These are phyloP conservation scores for Arge pagana DNA, from an alignment of 2,888 invertebrate genomes.

Conservation along the genomic window DNA sequence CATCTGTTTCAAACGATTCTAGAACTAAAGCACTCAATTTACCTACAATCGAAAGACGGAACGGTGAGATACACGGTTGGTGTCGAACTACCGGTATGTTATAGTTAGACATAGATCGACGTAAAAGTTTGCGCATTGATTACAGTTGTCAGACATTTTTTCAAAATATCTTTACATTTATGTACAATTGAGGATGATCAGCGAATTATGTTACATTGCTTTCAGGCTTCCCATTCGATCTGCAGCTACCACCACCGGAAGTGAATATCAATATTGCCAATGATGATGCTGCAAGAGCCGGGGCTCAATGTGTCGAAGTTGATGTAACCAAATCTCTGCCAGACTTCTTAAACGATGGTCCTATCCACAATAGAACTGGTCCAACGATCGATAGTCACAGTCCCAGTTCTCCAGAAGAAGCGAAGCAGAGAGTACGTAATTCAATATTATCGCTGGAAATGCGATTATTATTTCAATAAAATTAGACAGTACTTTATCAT, in stretches of 20 bases:
- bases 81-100: constrained; percentile 40
- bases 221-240: constrained; percentile 49
- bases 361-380: constrained; percentile 61
- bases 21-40: constrained; percentile 33
- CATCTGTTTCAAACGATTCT: neutral
- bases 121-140: too few species aligned
- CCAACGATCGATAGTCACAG: constrained; percentile 53
- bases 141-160: too few species aligned
- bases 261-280: constrained; percentile 31
- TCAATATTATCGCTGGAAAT: constrained; percentile 41
- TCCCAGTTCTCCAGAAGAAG: constrained; percentile 55
- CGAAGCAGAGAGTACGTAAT: constrained; percentile 44
- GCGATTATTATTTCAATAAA: neutral
- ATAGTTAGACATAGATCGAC: too few species aligned
- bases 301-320: constrained; percentile 45
- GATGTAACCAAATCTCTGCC: constrained; percentile 66
- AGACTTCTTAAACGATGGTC: constrained; percentile 75
- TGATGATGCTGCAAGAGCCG: constrained; percentile 28
- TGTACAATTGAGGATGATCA: too few species aligned
- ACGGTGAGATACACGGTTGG: constrained; percentile 33
- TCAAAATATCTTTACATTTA: too few species aligned
- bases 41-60: constrained; percentile 36
- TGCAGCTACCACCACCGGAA: constrained; percentile 43
- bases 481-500: too few species aligned
- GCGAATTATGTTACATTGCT: too few species aligned